Evolutionary conservation across 2,113 vertebrate genomes (phyloP), one percentile per base, ranked within the genome.

Genomic region (Gasterosteus aculeatus): DNA sequence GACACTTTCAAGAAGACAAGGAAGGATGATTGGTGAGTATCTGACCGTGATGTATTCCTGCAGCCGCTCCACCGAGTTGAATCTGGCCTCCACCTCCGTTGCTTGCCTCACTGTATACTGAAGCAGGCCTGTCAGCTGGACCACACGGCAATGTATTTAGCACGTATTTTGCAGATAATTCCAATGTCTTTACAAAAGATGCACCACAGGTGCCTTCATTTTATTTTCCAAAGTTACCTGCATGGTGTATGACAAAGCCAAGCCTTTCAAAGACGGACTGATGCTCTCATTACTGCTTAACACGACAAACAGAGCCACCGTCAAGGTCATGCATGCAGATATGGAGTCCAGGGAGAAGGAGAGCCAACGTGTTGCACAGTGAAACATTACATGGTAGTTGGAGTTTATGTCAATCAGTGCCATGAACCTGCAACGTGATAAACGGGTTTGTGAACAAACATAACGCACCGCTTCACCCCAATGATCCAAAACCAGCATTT

Each of bases 51-150:
- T 93, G 72, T 95, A 95, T 59, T 96, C 94, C 31, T 78, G 89
- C 39, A 95, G 79, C 31, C 95, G 88, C 79, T 97, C 95, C 71
- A 92, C 92, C 0, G 95, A 95, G 59, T 88, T 94, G 88, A 96
- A 94, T 85, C 93, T 95, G 3, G 95, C 94, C 73, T 94, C 95
- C 39, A 95, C 88, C 80, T 96, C 95, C 0, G 89, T 94, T 4
- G 91, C 83, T 12, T 83, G 88, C 33, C 88, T 90, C 69, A 94
- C 91, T 1, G 88, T 90, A 2, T 92, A 90, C 73, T 95, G 94
- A n/a, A 96, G 85, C 83, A 95, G 70, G 41, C 95, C 93, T 16
- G 94, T 96, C 2, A 57, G n/a, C 54, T 57, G 54, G 26, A 57
- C 12, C 29, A 57, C 6, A 57, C 54, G 35, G 5, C 10, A 57